phyloP scores from a whole-genome alignment of 2,888 invertebrate genomes.

The Morpho achilles region DNA sequence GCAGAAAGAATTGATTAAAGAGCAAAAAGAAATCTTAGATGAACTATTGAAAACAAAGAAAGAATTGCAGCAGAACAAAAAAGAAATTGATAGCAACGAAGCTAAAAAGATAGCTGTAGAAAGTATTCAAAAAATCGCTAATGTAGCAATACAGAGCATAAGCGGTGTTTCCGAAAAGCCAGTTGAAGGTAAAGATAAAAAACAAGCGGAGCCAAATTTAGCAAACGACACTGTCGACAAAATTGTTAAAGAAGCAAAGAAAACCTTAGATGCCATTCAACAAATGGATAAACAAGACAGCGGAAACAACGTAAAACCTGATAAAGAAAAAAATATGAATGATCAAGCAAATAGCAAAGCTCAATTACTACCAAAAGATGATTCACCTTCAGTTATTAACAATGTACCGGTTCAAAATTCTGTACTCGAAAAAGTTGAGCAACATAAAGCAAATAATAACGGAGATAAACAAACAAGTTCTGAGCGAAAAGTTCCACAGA shows the following conservation, averaged over 20 bases:
- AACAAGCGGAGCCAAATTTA: slow-evolving; percentile 43
- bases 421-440: slow-evolving; percentile 3
- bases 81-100: slow-evolving; percentile 57
- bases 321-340: slow-evolving; percentile 14
- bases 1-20: slow-evolving; percentile 82
- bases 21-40: slow-evolving; percentile 82
- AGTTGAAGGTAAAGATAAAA: slow-evolving; percentile 32
- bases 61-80: slow-evolving; percentile 70
- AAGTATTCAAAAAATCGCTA: slow-evolving; percentile 72
- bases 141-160: slow-evolving; percentile 67
- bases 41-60: slow-evolving; percentile 79
- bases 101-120: slow-evolving; percentile 73
- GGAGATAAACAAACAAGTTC: slow-evolving; percentile 10
- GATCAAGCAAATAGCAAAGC: slow-evolving; percentile 18
- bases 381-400: slow-evolving; percentile 4
- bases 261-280: slow-evolving; percentile 66
- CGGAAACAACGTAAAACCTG: slow-evolving; percentile 5
- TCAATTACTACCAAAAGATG: slow-evolving; percentile 15
- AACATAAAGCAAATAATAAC: slow-evolving; percentile 4
- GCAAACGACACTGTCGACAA: slow-evolving; percentile 65
- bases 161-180: slow-evolving; percentile 63
- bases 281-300: slow-evolving; percentile 48
- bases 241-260: slow-evolving; percentile 67
- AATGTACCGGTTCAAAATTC: slow-evolving; percentile 14
- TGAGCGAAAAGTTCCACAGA: slow-evolving; percentile 6